These are phyloP conservation scores for Tethya wilhelma DNA, from an alignment of 37 sponge, comb jelly and placozoan genomes.

Conservation along the genomic window DNA sequence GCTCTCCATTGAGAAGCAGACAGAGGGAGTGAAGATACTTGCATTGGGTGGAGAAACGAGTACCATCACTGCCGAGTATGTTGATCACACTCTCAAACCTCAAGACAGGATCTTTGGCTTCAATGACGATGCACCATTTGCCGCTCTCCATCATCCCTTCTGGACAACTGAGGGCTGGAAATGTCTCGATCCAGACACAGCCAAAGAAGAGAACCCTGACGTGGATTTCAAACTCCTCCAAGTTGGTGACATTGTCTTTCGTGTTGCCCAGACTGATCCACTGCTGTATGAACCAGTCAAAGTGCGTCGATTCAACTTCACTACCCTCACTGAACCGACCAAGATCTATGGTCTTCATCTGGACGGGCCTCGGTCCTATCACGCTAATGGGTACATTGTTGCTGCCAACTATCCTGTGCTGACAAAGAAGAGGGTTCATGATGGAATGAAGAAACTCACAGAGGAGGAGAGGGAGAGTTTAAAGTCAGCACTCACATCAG, in stretches of 20 bases:
- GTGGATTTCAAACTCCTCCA: constrained; percentile 14
- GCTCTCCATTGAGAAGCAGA: neutral
- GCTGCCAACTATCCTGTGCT: constrained; percentile 28
- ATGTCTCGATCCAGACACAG: constrained; percentile 17
- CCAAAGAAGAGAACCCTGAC: constrained; percentile 25
- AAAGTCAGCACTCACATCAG: neutral
- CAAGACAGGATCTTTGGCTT: constrained; percentile 9
- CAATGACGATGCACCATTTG: constrained; percentile 29
- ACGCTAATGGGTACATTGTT: constrained; percentile 21
- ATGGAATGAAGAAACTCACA: constrained; percentile 19
- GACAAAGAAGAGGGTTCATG: constrained; percentile 18
- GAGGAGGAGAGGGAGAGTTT: constrained; percentile 12
- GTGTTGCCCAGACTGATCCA: constrained; percentile 16
- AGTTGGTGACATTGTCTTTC: constrained; percentile 20
- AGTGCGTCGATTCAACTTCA: constrained; percentile 1
- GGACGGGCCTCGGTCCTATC: constrained; percentile 20
- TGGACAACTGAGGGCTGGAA: constrained; percentile 20
- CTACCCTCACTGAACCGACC: neutral
- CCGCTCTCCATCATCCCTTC: constrained; percentile 14
- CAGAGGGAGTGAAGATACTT: neutral
- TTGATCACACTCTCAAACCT: neutral
- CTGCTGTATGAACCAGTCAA: constrained; percentile 27
- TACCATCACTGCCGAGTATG: constrained; percentile 8
- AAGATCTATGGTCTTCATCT: constrained; percentile 24
- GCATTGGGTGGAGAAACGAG: constrained; percentile 9